phyloP scores from a whole-genome alignment of 2,113 vertebrate species.

The Xiphophorus maculatus region DNA sequence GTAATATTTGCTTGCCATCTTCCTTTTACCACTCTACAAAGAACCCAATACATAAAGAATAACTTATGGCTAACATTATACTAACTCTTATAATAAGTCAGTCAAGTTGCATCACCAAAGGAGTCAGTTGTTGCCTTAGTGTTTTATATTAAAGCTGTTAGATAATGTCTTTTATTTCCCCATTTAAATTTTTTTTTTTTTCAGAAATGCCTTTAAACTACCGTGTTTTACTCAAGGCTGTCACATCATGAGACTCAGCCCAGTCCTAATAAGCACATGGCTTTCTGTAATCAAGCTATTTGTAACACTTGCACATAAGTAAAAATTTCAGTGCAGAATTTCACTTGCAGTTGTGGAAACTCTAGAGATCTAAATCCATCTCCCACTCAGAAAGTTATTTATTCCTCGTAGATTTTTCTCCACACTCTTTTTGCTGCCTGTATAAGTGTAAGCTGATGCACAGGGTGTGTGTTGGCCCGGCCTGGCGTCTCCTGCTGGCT shows the following conservation, averaged over 20 bases:
- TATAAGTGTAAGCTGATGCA: constrained; percentile 37
- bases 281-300: neutral
- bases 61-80: neutral
- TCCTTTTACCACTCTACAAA: neutral
- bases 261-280: neutral
- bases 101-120: too few relatives aligned
- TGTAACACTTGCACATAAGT: neutral
- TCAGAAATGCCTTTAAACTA: neutral
- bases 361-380: neutral
- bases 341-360: neutral
- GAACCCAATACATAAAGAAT: neutral
- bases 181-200: too few relatives aligned
- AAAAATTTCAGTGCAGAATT: neutral
- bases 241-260: neutral
- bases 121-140: too few relatives aligned
- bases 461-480: constrained; percentile 49
- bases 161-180: too few relatives aligned
- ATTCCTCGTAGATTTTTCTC: constrained; percentile 16
- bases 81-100: too few relatives aligned
- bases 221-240: neutral
- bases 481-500: constrained; percentile 63
- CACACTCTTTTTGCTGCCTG: constrained; percentile 28
- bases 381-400: neutral
- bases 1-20: too few relatives aligned
- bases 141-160: too few relatives aligned